Evolutionary conservation across 2,797 vertebrate species (phyloP).

Genomic region (Aeoliscus strigatus): DNA sequence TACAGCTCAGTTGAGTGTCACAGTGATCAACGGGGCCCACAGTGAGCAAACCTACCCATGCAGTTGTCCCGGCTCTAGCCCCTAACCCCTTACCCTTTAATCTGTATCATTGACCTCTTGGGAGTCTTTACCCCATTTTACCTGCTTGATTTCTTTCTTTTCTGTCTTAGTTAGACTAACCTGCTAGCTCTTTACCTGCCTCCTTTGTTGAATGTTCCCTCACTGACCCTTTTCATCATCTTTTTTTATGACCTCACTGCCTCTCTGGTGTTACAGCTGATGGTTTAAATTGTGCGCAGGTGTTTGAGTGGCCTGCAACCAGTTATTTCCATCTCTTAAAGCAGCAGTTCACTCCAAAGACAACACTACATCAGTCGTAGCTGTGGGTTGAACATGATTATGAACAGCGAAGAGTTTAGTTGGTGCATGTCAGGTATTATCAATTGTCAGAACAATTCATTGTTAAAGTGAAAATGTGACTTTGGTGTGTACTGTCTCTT

Average conservation of each 20-base stretch:
- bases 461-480: not conserved
- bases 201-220: slow-evolving; percentile 62
- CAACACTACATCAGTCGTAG: not conserved
- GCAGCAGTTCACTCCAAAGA: slow-evolving; percentile 49
- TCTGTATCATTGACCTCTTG: slow-evolving; percentile 56
- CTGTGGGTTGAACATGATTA: too few species aligned
- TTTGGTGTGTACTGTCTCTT: slow-evolving; percentile 58
- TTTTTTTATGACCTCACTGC: slow-evolving; percentile 29
- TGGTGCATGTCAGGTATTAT: too few species aligned
- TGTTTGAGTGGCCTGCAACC: slow-evolving; percentile 26
- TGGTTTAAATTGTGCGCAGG: slow-evolving; percentile 51
- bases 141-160: slow-evolving; percentile 51
- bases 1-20: slow-evolving; percentile 9
- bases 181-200: slow-evolving; percentile 58
- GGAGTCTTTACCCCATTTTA: slow-evolving; percentile 45
- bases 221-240: slow-evolving; percentile 38
- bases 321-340: slow-evolving; percentile 61
- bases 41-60: slow-evolving; percentile 55
- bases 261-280: slow-evolving; percentile 35
- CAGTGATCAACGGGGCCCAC: slow-evolving; percentile 52
- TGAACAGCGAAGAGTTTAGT: too few species aligned
- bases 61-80: slow-evolving; percentile 31
- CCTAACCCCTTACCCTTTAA: slow-evolving; percentile 55
- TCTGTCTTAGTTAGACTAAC: slow-evolving; percentile 60
- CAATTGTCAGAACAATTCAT: not conserved